Base-by-base conservation (phyloP, 2,888 invertebrate genomes). In the Plebejus anna region DNA sequence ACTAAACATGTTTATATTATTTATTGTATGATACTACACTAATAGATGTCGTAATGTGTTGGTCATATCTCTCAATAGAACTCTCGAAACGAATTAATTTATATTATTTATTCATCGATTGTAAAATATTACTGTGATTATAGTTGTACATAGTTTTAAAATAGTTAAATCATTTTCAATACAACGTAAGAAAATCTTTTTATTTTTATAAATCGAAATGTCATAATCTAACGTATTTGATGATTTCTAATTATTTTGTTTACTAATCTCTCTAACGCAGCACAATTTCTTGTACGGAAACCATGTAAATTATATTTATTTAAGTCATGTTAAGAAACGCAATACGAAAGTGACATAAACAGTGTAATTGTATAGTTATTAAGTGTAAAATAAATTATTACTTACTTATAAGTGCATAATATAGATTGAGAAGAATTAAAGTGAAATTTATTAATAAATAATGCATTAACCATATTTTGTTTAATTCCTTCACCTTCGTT, bases 361-460 rank as follows among this genome's bases (percentile, higher is more conserved):
- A 84, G 84, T 89, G 87, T 89, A 88, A 86, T 88, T 87, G 89
- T 88, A 88, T 88, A 88, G 82, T 82, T 84, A 80, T 82, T 90
- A 91, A 89, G 87, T 91, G 91, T 93, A 92, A 90, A 90, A 91
- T 93, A 93, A 92, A 92, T 91, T 92, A 94, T 93, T 92, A 89
- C 85, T 90, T 84, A 83, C 85, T 84, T 86, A 82, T 91, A 92
- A 92, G 91, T 89, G 89, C 88, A 89, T 89, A 92, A 89, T 89
- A 92, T 91, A 92, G 91, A 90, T 88, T 89, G 92, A 90, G 88
- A 86, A 90, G 88, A 91, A 66, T 89, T 88, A 92, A 91, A 91
- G 90, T 92, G 92, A 93, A 92, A 90, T 89, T 92, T 90, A 92
- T 89, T 90, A 93, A 92, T 94, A 94, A 94, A 94, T 92, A 92